Evolutionary conservation across 2,113 vertebrate genomes (phyloP), one percentile per base, ranked within the genome.

Genomic region (Pterophyllum scalare): DNA sequence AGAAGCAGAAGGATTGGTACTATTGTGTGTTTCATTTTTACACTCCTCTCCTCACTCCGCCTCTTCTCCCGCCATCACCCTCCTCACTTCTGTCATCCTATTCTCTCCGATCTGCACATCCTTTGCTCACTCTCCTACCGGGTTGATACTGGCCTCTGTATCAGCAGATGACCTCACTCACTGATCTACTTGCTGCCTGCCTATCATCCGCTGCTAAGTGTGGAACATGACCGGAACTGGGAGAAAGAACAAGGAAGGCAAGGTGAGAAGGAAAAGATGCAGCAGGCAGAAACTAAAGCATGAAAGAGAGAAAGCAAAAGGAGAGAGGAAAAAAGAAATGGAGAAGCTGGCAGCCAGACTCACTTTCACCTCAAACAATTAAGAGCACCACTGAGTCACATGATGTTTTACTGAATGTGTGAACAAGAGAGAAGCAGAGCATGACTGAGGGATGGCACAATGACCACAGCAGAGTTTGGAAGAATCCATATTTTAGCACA

Each of bases 171-270:
- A 92, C 75, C 75, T 87, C 82, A 78, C 52, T 19, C 77, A 83
- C 52, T 8, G 77, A 85, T 87, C 80, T 67, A n/a, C 61, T 77
- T 54, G 19, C 67, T 77, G 78, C 75, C 87, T 76, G 79, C 46
- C 72, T 85, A 81, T 85, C 72, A 88, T 49, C 24, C 14, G 8
- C 59, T 28, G 82, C 87, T 79, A 90, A 90, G 85, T 77, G 79
- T 80, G 79, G 76, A 83, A n/a, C 19, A 2, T 46, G 54, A 67
- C 64, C 14, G 38, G 75, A 78, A 59, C 54, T 14, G 38, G 26
- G 14, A 40, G 57, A 28, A 59, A 26, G 56, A 33, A 26, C 43
- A 9, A 57, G 75, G n/a, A 15, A n/a, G 40, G 17, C n/a, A 19
- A 58, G 54, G 59, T 0, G 49, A 62, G 62, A 58, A 5, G 22